Base-by-base conservation (phyloP, 2,113 vertebrate species). In the Erpornis zantholeuca region DNA sequence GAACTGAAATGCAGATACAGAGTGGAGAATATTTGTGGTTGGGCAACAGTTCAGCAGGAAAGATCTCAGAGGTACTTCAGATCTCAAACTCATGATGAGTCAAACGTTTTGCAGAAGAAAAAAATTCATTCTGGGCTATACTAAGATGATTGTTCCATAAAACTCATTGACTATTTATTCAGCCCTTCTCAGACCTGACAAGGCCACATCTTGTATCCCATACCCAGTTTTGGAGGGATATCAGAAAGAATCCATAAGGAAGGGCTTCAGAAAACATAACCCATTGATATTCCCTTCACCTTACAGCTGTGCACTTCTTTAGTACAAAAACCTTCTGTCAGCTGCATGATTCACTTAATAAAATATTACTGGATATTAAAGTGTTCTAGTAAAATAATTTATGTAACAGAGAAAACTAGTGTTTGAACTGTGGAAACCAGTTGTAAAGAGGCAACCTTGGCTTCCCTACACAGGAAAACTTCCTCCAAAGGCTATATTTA, bases 301-400 rank as follows among this genome's bases (percentile, higher is more conserved):
- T 93, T 93, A 63, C 68, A 92, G 86, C 86, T 96, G 86, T 40
- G 71, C 54, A 71, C 64, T 88, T 82, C 86, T 96, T 86, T 83
- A 90, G 80, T 47, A 81, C 82, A 94, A 92, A 96, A 95, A 73
- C 25, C 72, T 93, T 80, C 94, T 94, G 92, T 96, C 92, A 88
- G 83, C 80, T 92, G 82, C 64, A 86, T 92, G 92, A 91, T 86
- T 95, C 91, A 92, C 82, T 95, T 92, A 83, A 95, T 85, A 96
- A 97, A 96, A 96, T 94, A 96, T 95, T 85, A 81, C 90, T 95
- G 86, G 81, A 89, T 94, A 92, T 96, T 96, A 94, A 96, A 95
- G 86, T 92, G 94, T 79, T 95, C 86, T 94, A 96, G 86, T 95
- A 94, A 94, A 96, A 97, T 96, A 94, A 95, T 97, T 94, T 92